A percentile compares a stretch with the other conserved stretches of the same genome.
Conservation (phyloP, 2,113 vertebrate species). For the Neolamprologus kungweensis region DNA sequence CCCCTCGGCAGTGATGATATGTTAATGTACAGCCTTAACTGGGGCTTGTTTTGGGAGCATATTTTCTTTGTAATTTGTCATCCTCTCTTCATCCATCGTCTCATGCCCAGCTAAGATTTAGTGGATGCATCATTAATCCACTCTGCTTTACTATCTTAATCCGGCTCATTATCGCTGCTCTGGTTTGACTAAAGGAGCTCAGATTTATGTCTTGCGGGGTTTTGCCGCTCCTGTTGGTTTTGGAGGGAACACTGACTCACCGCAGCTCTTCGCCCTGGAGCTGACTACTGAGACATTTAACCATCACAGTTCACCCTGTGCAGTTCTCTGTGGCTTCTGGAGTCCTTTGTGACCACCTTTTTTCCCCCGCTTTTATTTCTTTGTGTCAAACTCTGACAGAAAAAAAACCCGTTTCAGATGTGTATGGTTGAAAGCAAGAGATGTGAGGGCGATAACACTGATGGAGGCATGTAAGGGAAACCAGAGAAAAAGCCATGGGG, state of each 20-base stretch:
- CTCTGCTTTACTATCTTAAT: conserved; percentile 28
- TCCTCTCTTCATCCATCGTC: not conserved
- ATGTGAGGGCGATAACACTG: conserved; percentile 9
- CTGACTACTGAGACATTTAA: not conserved
- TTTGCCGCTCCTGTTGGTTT: conserved; percentile 19
- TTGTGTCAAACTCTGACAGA: not conserved
- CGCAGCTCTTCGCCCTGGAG: not conserved
- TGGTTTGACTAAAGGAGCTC: conserved; percentile 19
- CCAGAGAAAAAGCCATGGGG: not conserved
- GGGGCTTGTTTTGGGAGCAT: not conserved
- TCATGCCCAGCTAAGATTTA: conserved; percentile 15
- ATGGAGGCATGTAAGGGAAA: not conserved
- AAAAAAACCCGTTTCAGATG: not conserved
- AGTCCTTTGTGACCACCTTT: not conserved
- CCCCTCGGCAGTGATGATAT: not conserved
- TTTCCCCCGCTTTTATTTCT: not conserved
- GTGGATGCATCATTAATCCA: conserved; percentile 34
- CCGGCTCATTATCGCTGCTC: conserved; percentile 30
- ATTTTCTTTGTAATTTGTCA: conserved; percentile 4
- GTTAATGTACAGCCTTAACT: not conserved
- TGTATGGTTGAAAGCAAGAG: not conserved
- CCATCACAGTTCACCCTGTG: not conserved
- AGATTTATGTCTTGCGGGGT: conserved; percentile 16
- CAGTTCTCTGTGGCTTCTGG: not conserved
- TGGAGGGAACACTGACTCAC: conserved; percentile 40